Conservation (phyloP, 2,888 invertebrate species). For the Apodemia mormo region DNA sequence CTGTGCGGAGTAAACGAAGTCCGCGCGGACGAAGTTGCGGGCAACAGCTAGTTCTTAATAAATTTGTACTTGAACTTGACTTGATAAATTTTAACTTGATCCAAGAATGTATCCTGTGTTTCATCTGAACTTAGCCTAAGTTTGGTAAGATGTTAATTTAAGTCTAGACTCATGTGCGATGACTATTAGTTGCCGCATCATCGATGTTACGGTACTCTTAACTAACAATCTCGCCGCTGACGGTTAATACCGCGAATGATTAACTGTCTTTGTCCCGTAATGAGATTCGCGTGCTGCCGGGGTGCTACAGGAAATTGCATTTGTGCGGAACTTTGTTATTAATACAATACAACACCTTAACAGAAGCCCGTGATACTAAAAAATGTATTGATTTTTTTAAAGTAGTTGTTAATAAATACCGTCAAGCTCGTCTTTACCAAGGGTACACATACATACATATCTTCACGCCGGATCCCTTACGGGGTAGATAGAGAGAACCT, state of each 20-base stretch:
- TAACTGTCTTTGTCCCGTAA: slow-evolving; percentile 17
- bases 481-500: too few relatives aligned
- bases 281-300: neutral
- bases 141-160: slow-evolving; percentile 30
- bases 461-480: too few relatives aligned
- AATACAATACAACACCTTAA: neutral
- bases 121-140: slow-evolving; percentile 43
- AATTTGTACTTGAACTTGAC: too few relatives aligned
- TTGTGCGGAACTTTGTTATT: neutral
- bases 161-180: slow-evolving; percentile 38
- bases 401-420: too few relatives aligned
- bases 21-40: too few relatives aligned
- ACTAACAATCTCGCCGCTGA: neutral
- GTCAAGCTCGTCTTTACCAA: too few relatives aligned
- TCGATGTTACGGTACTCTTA: slow-evolving; percentile 17
- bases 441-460: too few relatives aligned
- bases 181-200: slow-evolving; percentile 26
- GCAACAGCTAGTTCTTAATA: too few relatives aligned
- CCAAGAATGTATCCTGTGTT: too few relatives aligned
- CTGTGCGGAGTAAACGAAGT: too few relatives aligned
- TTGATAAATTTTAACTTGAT: too few relatives aligned
- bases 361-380: neutral
- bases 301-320: neutral
- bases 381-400: too few relatives aligned
- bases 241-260: slow-evolving; percentile 10